A percentile compares a stretch with the other conserved stretches of the same genome.
Evolutionary conservation across 2,888 invertebrate genomes (phyloP).

Genomic region (Hydriomena furcata): DNA sequence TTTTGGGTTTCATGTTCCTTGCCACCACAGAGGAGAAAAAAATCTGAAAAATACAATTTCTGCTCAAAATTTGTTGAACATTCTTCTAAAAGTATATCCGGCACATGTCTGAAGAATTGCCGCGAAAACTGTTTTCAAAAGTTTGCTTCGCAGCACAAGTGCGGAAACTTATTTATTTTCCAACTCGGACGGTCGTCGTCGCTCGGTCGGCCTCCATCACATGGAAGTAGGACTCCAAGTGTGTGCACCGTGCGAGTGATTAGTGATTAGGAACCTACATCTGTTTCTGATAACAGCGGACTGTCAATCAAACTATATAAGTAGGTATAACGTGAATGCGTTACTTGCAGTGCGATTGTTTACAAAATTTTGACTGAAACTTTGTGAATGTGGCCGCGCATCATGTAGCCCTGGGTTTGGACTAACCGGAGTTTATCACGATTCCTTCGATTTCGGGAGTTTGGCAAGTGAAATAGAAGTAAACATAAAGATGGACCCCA

Average conservation of each 20-base stretch:
- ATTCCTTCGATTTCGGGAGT: conserved; percentile 6
- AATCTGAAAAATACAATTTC: conserved; percentile 52
- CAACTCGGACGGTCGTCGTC: conserved; percentile 30
- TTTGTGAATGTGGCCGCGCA: conserved; percentile 48
- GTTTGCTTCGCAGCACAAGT: conserved; percentile 51
- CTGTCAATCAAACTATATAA: conserved; percentile 41
- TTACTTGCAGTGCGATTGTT: conserved; percentile 59
- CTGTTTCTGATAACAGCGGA: conserved; percentile 43
- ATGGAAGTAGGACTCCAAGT: conserved; percentile 46
- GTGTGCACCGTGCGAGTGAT: conserved; percentile 42
- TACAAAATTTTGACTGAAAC: conserved; percentile 63
- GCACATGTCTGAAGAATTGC: conserved; percentile 37
- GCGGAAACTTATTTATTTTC: conserved; percentile 55
- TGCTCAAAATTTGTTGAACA: conserved; percentile 33
- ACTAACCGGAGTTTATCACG: conserved; percentile 32
- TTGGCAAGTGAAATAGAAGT: conserved; percentile 12
- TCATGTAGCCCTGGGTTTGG: conserved; percentile 62
- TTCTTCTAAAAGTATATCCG: conserved; percentile 24
- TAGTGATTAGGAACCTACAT: conserved; percentile 20
- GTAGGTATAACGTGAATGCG: conserved; percentile 53
- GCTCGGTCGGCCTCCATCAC: conserved; percentile 50
- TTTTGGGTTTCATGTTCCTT: conserved; percentile 80
- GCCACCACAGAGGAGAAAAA: conserved; percentile 58
- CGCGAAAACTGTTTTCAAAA: conserved; percentile 60
- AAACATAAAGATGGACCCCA: conserved; percentile 47